These are phyloP conservation scores for Atlantisia rogersi DNA, from an alignment of 2,113 vertebrate genomes.

Conservation along the genomic window DNA sequence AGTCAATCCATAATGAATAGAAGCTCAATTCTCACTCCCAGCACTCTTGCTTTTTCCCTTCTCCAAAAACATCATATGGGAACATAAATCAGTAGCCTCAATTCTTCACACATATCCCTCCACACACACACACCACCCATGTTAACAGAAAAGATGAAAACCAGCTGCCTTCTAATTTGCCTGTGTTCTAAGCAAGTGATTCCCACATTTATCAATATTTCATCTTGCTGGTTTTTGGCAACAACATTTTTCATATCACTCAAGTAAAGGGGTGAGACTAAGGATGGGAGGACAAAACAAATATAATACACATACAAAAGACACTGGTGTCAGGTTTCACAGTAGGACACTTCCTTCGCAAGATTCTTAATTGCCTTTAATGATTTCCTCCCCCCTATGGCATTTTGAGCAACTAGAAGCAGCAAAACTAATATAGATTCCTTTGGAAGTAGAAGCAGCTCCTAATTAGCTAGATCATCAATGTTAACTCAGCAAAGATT, in stretches of 20 bases:
- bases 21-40: neutral
- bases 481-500: neutral
- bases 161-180: conserved; percentile 56
- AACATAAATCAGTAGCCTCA: conserved; percentile 33
- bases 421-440: neutral
- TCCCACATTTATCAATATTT: conserved; percentile 68
- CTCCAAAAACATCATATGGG: neutral
- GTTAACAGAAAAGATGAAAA: conserved; percentile 43
- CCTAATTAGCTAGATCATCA: neutral
- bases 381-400: neutral
- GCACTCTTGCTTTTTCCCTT: neutral
- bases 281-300: neutral
- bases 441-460: neutral
- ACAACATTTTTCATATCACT: conserved; percentile 23
- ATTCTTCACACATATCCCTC: neutral
- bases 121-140: neutral
- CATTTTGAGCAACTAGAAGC: neutral
- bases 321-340: neutral
- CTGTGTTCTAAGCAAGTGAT: conserved; percentile 23
- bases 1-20: neutral
- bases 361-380: neutral
- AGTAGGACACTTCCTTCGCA: neutral
- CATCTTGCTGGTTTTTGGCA: conserved; percentile 42
- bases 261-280: neutral
- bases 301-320: neutral